Evolutionary conservation across 2,797 vertebrate species (phyloP).

Genomic region (Cygnus olor): DNA sequence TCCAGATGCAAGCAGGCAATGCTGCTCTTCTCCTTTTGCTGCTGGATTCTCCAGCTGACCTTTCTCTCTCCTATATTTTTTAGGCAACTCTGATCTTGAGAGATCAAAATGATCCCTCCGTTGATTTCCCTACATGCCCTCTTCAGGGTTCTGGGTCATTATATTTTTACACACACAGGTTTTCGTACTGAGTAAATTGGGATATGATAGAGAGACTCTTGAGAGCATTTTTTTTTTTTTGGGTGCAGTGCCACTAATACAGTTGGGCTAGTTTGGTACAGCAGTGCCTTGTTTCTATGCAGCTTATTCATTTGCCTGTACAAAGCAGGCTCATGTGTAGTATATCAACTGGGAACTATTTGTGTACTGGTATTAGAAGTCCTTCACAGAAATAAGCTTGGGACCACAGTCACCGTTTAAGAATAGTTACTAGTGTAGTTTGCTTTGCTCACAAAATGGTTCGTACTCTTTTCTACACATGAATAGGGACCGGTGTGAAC

Average conservation of each 20-base stretch:
- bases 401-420: accelerated
- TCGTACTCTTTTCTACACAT: accelerated
- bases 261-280: neutral
- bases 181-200: neutral
- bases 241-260: neutral
- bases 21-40: neutral
- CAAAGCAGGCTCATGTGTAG: neutral
- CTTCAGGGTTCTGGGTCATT: neutral
- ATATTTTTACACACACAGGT: neutral
- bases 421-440: neutral
- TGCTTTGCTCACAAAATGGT: neutral
- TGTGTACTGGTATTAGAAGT: neutral
- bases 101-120: neutral
- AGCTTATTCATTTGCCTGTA: neutral
- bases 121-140: neutral
- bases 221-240: neutral
- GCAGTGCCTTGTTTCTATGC: neutral
- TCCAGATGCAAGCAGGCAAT: neutral
- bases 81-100: neutral
- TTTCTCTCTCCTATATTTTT: neutral
- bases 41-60: neutral
- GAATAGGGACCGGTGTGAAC: neutral
- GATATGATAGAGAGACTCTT: neutral
- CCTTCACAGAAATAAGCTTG: neutral
- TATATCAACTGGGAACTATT: neutral